A percentile compares a stretch with the other conserved stretches of the same genome.
These are phyloP conservation scores for Drosophila parvula DNA, from an alignment of 1,140 invertebrate genomes.

Conservation along the genomic window DNA sequence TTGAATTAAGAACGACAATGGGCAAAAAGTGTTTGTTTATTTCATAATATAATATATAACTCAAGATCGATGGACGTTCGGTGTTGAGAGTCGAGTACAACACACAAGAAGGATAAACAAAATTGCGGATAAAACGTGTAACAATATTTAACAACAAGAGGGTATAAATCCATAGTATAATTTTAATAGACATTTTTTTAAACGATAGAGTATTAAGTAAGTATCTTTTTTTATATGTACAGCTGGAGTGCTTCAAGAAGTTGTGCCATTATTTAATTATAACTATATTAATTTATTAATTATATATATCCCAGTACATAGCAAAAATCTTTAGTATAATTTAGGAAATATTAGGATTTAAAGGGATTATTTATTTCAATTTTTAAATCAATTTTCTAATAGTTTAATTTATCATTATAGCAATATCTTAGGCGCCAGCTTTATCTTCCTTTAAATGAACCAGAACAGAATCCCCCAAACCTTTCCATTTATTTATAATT, in stretches of 20 bases:
- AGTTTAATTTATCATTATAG: too few species aligned
- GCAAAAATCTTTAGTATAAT: background rate
- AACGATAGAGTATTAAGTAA: constrained; percentile 37
- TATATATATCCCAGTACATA: background rate
- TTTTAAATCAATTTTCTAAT: background rate
- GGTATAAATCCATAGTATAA: constrained; percentile 51
- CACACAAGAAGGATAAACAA: constrained; percentile 48
- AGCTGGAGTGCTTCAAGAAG: constrained; percentile 33
- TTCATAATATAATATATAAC: constrained; percentile 22
- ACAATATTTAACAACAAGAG: constrained; percentile 75
- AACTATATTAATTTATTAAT: background rate
- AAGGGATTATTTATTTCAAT: too few species aligned
- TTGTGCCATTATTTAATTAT: too few species aligned
- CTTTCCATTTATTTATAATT: background rate
- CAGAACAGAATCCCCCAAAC: background rate
- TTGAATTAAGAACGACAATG: constrained; percentile 54
- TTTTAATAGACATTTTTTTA: constrained; percentile 51
- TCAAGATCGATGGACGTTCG: constrained; percentile 29
- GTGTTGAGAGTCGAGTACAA: constrained; percentile 34
- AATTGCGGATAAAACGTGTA: constrained; percentile 59
- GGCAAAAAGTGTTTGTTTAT: constrained; percentile 44
- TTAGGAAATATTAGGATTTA: background rate
- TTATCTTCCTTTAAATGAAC: background rate
- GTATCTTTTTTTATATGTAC: constrained; percentile 38
- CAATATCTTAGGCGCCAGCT: too few species aligned